Evolutionary conservation across 1,140 invertebrate species (phyloP).

Genomic region (Solenopsis fugax): DNA sequence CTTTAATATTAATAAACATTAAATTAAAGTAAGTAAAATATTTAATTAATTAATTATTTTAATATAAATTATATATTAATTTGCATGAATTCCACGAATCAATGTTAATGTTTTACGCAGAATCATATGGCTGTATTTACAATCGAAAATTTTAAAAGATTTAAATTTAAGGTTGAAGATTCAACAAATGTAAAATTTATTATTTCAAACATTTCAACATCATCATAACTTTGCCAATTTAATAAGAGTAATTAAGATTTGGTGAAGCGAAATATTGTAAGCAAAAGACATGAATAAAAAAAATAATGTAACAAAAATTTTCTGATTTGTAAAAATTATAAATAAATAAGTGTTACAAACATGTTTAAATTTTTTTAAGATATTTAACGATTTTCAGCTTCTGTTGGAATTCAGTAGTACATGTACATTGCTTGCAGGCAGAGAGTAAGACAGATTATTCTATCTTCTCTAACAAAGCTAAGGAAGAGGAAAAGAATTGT

Average conservation of each 20-base stretch:
- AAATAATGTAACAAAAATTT: conserved; percentile 8
- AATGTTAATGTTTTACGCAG: not conserved
- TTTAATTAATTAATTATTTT: conserved; percentile 23
- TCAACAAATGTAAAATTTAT: conserved; percentile 10
- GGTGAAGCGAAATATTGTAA: not conserved
- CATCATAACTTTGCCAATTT: not conserved
- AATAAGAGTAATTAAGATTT: conserved; percentile 29
- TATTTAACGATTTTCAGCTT: not conserved
- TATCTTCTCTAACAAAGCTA: too few relatives aligned
- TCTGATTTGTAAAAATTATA: conserved; percentile 40
- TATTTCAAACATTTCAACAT: not conserved
- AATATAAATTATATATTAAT: not conserved
- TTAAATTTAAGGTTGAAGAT: conserved; percentile 10
- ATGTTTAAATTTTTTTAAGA: not conserved
- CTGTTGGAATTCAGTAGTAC: not conserved
- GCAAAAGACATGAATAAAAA: not conserved
- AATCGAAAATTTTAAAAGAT: not conserved
- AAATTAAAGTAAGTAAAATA: conserved; percentile 37
- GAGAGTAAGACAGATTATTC: too few relatives aligned
- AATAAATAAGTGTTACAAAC: conserved; percentile 50
- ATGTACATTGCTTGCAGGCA: too few relatives aligned
- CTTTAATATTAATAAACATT: not conserved
- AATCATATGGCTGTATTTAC: not conserved
- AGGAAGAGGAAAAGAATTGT: too few relatives aligned
- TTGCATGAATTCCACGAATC: not conserved